Evolutionary conservation across 2,888 invertebrate species (phyloP), one percentile per base, ranked within the genome.

Genomic region (Ariolimax columbianus): DNA sequence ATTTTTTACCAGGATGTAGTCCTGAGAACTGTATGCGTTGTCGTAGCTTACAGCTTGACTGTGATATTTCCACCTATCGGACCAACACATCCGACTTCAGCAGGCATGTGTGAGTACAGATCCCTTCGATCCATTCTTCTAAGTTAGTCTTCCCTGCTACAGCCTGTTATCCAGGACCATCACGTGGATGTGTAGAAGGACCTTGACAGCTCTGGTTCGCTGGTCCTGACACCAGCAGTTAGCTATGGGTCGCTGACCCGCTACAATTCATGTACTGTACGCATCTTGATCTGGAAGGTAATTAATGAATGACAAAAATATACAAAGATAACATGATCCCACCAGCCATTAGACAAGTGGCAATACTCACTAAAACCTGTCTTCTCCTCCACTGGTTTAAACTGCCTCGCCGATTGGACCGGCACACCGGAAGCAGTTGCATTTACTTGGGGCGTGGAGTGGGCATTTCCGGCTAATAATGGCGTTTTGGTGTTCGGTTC

Each of bases 371-470:
- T 40, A 1, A 78, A 63, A 7, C 66, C 63, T 11, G 38, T 77
- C 55, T 77, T 78, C 40, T 78, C 78, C n/a, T 38, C n/a, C 14
- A 14, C 40, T 7, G 78, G 78, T n/a, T 78, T 78, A 26, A 40
- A 14, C 23, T 30, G 7, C 14, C 78, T 59, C 7, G 63, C 78
- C n/a, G 78, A 78, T 38, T 63, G 78, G 3, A n/a, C 78, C 0
- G 14, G 6, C 7, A 17, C 36, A 4, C 17, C 36, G 9, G 63
- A 2, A 17, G 78, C 38, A 17, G n/a, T 33, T n/a, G 11, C n/a
- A 26, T 23, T 36, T 9, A 17, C 40, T 78, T 63, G 51, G 0
- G 59, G 30, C 14, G 40, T 26, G 0, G 63, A 26, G 11, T 40
- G 40, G 17, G 47, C 17, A 19, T 23, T 36, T 40, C 38, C 63